A percentile compares a stretch with the other conserved stretches of the same genome.
phyloP scores from a whole-genome alignment of 1,140 invertebrate genomes.

The Muscidifurax raptorellus region DNA sequence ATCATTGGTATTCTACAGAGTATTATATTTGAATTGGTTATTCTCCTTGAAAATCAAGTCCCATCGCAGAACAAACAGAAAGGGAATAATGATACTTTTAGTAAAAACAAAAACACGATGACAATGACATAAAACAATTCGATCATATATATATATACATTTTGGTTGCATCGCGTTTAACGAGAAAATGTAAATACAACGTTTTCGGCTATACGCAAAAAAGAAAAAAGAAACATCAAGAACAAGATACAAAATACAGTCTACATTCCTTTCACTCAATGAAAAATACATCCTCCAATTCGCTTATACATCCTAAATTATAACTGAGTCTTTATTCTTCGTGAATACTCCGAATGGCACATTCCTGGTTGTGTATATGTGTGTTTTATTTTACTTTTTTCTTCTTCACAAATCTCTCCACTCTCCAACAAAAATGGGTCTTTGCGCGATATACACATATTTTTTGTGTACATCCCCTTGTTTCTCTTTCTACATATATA shows the following conservation, averaged over 20 bases:
- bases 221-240: not conserved
- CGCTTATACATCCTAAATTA: conserved; percentile 20
- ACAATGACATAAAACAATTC: not conserved
- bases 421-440: not conserved
- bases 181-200: conserved; percentile 12
- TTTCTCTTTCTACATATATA: not conserved
- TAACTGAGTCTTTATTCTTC: conserved; percentile 46
- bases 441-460: not conserved
- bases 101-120: not conserved
- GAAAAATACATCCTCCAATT: conserved; percentile 39
- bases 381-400: not conserved
- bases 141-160: not conserved
- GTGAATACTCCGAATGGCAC: conserved; percentile 50
- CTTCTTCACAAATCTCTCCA: not conserved
- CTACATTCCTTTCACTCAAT: conserved; percentile 43
- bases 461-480: too few relatives aligned
- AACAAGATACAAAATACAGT: not conserved
- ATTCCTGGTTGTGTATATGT: conserved; percentile 42
- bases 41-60: not conserved
- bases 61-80: not conserved
- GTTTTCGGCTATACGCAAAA: conserved; percentile 9
- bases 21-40: not conserved
- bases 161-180: conserved; percentile 36
- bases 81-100: not conserved
- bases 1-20: not conserved